A percentile compares a stretch with the other conserved stretches of the same genome.
Conservation (phyloP, 2,797 vertebrate species). For the Muscicapa comitata region DNA sequence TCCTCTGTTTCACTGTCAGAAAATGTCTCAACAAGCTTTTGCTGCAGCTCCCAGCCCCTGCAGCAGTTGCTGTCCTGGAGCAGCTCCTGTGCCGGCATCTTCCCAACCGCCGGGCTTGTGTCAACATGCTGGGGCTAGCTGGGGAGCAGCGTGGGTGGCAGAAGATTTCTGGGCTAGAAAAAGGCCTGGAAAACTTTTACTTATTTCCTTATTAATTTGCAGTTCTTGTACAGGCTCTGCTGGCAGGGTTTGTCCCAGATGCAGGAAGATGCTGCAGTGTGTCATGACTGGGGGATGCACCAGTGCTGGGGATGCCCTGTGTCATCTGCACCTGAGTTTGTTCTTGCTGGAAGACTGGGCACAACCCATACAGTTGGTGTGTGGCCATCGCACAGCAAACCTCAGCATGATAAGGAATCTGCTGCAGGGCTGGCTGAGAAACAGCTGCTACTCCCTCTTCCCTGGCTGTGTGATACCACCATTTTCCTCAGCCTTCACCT, state of each 20-base stretch:
- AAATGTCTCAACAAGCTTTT: not conserved
- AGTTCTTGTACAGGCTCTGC: not conserved
- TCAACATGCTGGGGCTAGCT: rapidly evolving
- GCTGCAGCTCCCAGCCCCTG: not conserved
- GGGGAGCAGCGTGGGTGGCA: not conserved
- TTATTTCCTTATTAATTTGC: not conserved
- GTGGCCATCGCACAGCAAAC: not conserved
- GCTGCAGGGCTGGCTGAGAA: not conserved
- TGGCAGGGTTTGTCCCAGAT: rapidly evolving
- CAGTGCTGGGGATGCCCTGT: not conserved
- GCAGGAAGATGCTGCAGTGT: not conserved
- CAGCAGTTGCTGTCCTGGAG: not conserved
- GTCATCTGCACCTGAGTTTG: not conserved
- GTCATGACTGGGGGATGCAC: not conserved
- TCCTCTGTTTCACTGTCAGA: not conserved
- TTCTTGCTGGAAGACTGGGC: not conserved
- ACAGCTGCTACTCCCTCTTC: not conserved
- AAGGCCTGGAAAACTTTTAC: not conserved
- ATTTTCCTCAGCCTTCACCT: rapidly evolving
- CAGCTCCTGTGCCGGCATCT: not conserved
- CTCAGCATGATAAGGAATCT: rapidly evolving
- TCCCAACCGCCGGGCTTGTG: not conserved
- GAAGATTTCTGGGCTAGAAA: not conserved
- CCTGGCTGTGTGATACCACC: rapidly evolving
- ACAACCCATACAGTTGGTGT: rapidly evolving